Evolutionary conservation across 2,113 vertebrate genomes (phyloP), one percentile per base, ranked within the genome.

Genomic region (Chitala chitala): DNA sequence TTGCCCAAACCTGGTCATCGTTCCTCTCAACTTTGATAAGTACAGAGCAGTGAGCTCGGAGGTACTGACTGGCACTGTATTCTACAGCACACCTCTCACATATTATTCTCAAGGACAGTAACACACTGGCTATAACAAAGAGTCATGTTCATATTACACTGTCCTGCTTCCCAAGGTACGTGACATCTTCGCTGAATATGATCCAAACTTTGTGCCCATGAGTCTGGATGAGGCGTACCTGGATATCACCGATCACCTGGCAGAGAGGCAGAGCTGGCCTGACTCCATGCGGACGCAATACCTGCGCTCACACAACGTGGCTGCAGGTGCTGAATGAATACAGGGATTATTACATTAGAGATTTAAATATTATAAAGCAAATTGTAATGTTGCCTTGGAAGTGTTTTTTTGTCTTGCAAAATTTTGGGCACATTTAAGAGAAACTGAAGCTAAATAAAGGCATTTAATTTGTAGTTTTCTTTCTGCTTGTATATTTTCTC

Each of bases 151-250:
- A 15, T 51, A 15, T 51, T 3, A 8, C 20, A n/a, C 20, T 55
- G 22, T n/a, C n/a, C 6, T 13, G 26, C 5, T 31, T 31, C 29
- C 82, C 73, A 80, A 99, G 97, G 91, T 98, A 77, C 89, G 92
- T 74, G 89, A 94, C 84, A 91, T 99, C 84, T 87, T 98, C 82
- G 84, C 90, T 5, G 91, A 96, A 69, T 98, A 99, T 83, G 97
- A 99, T 86, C 90, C 92, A 38, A 84, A 92, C 77, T 98, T 96
- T 86, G 88, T 95, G 89, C 87, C 95, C 55, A 1, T 95, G 91
- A 98, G 96, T 81, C 90, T 99, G 80, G 97, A 99, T 85, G 96
- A 99, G 88, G 97, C 96, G 42, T 99, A 95, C 85, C 84, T 99
- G 89, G 96, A 98, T 78, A 92, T 98, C 83, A 98, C 94, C 79